Evolutionary conservation across 1,140 invertebrate species (phyloP).

Genomic region (Dryas iulia): DNA sequence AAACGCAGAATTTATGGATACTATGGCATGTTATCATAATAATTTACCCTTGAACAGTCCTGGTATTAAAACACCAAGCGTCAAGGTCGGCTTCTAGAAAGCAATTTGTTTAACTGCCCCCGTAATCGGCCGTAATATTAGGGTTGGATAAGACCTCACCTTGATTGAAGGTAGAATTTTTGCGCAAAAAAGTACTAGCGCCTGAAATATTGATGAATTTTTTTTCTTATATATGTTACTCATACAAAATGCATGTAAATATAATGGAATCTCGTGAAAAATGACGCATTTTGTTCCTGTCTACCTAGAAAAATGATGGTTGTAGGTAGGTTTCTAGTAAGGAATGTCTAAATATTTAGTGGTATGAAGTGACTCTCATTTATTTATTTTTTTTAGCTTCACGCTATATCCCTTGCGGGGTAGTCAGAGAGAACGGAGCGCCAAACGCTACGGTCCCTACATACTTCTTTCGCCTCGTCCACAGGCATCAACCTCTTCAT

Average conservation of each 20-base stretch:
- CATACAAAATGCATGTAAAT: no score
- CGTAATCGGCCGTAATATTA: conserved; percentile 33
- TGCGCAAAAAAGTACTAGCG: not conserved
- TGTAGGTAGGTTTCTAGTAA: no score
- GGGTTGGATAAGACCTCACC: conserved; percentile 15
- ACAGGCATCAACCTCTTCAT: no score
- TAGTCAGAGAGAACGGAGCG: no score
- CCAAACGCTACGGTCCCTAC: no score
- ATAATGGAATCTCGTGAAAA: no score
- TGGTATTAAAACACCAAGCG: conserved; percentile 17
- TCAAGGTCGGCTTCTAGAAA: conserved; percentile 29
- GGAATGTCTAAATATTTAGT: no score
- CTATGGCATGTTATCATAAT: conserved; percentile 10
- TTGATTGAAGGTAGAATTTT: conserved; percentile 11
- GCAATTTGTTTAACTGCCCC: conserved; percentile 37
- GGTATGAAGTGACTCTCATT: no score
- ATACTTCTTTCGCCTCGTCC: no score
- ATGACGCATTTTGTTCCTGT: not conserved
- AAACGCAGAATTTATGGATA: not conserved
- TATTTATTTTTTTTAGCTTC: no score
- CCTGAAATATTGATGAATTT: not conserved
- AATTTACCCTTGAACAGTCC: conserved; percentile 25
- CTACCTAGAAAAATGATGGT: no score
- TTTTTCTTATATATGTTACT: not conserved
- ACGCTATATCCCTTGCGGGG: no score